phyloP scores from a whole-genome alignment of 2,797 vertebrate species.

The Lepus oiostolus region DNA sequence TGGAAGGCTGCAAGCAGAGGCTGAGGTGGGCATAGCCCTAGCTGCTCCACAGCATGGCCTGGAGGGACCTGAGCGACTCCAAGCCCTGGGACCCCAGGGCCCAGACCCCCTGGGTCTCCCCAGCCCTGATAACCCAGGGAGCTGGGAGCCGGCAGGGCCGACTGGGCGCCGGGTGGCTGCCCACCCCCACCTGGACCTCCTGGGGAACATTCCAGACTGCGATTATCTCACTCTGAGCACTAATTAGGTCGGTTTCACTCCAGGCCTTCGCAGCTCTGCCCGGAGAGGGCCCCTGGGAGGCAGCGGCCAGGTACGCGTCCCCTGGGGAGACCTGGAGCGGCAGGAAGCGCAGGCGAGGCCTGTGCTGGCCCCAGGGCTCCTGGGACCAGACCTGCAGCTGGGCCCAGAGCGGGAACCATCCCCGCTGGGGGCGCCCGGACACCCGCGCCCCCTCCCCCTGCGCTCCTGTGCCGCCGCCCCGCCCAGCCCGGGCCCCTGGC shows the following conservation, averaged over 20 bases:
- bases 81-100: not conserved
- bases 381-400: not conserved
- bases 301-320: not conserved
- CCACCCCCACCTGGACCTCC: conserved; percentile 59
- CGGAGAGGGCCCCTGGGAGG: conserved; percentile 39
- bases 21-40: not conserved
- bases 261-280: conserved; percentile 33
- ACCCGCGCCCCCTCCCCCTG: no score
- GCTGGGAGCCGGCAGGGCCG: not conserved
- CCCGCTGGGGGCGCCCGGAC: no score
- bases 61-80: not conserved
- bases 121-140: not conserved
- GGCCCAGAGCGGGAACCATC: not conserved
- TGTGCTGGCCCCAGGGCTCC: not conserved
- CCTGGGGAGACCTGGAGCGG: not conserved
- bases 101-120: not conserved
- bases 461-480: not conserved
- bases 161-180: not conserved
- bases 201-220: conserved; percentile 73
- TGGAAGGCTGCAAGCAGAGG: not conserved
- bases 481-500: not conserved
- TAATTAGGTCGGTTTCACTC: conserved; percentile 61
- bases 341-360: not conserved
- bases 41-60: not conserved
- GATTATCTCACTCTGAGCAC: conserved; percentile 58